phyloP scores from a whole-genome alignment of 2,113 vertebrate genomes.

The Setophaga kirtlandii region DNA sequence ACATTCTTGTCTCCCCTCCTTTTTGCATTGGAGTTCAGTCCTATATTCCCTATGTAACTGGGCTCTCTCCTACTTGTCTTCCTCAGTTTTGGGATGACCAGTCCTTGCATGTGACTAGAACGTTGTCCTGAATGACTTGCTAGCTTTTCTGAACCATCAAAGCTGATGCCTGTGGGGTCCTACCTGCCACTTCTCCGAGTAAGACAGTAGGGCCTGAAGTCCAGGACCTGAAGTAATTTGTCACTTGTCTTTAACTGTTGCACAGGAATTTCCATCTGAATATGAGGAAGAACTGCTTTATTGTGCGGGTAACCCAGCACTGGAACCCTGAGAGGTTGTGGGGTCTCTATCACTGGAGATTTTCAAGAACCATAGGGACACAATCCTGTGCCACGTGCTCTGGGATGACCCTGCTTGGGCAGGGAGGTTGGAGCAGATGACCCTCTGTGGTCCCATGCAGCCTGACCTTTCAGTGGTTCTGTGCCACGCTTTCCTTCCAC shows the following conservation, averaged over 20 bases:
- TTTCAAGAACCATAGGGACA: background rate
- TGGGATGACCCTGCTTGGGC: background rate
- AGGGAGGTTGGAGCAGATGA: background rate
- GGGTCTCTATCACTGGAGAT: background rate
- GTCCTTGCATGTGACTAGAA: background rate
- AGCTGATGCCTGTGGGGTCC: background rate
- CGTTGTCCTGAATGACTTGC: background rate
- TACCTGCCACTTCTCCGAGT: background rate
- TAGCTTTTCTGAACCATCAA: background rate
- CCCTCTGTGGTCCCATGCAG: background rate
- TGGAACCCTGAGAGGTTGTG: background rate
- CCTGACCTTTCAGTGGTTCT: background rate
- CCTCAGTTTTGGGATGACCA: background rate
- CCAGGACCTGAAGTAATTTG: background rate
- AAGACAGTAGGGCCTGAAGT: background rate
- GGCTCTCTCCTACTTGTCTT: background rate
- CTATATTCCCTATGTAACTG: background rate
- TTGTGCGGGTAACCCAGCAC: background rate
- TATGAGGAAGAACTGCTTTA: background rate
- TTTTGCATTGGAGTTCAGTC: background rate
- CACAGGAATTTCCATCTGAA: background rate
- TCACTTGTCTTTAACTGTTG: background rate
- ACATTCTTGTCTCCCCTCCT: background rate
- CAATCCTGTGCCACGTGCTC: background rate
- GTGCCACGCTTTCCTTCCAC: background rate